phyloP scores from a whole-genome alignment of 1,140 invertebrate species.

The Steinernema khuongi region DNA sequence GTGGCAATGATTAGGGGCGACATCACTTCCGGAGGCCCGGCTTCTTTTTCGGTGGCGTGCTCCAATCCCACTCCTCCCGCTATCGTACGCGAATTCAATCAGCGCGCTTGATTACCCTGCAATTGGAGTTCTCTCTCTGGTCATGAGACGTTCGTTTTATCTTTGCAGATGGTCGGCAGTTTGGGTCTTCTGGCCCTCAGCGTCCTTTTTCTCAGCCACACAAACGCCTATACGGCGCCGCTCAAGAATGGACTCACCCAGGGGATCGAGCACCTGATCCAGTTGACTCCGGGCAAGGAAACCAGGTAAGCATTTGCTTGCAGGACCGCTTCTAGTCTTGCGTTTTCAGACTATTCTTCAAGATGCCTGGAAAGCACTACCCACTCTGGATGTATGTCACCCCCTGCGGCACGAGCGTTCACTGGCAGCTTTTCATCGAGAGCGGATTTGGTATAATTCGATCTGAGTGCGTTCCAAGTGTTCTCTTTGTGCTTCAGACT shows the following conservation, averaged over 20 bases:
- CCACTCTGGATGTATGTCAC: conserved; percentile 33
- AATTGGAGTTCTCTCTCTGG: not conserved
- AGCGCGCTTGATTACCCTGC: not conserved
- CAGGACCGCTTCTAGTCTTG: not conserved
- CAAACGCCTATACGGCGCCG: not conserved
- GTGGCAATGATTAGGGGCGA: not conserved
- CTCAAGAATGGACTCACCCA: not conserved
- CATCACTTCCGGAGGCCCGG: not conserved
- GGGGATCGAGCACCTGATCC: not conserved
- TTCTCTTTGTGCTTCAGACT: not conserved
- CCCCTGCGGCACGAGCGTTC: conserved; percentile 27
- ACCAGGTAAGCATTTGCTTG: not conserved
- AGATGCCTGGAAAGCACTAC: conserved; percentile 12
- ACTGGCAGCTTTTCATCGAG: conserved; percentile 32
- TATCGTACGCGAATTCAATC: not conserved
- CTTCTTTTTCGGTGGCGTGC: not conserved
- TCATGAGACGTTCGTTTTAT: no score
- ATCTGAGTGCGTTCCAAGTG: not conserved
- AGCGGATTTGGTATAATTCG: conserved; percentile 19
- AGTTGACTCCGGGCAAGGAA: not conserved
- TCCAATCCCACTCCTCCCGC: not conserved
- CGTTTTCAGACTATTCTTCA: conserved; percentile 26
- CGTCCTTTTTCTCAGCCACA: not conserved
- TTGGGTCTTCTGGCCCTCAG: not conserved
- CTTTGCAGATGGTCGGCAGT: not conserved